A percentile compares a stretch with the other conserved stretches of the same genome.
Conservation (phyloP, 2,113 vertebrate genomes). For the Sialia sialis region DNA sequence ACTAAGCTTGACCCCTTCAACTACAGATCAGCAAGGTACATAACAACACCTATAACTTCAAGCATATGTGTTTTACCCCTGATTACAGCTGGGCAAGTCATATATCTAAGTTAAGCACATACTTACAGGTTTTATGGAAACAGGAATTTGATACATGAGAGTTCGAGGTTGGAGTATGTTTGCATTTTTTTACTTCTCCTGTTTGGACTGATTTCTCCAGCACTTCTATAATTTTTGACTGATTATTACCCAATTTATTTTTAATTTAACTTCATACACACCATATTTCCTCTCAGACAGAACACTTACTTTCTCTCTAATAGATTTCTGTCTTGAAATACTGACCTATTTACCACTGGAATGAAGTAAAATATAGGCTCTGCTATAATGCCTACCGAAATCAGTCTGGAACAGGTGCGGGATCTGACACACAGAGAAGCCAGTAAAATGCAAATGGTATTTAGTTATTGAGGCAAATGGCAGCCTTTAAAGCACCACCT, state of each 20-base stretch:
- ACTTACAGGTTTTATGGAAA: background rate
- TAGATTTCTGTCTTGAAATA: conserved; percentile 31
- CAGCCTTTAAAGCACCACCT: conserved; percentile 54
- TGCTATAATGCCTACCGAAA: conserved; percentile 10
- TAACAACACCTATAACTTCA: background rate
- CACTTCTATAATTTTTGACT: conserved; percentile 3
- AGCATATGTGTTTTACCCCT: background rate
- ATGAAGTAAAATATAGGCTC: conserved; percentile 27
- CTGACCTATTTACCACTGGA: conserved; percentile 16
- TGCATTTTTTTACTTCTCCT: background rate
- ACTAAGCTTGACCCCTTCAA: background rate
- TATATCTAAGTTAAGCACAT: background rate
- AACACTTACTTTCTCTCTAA: conserved; percentile 5
- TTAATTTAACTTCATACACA: conserved; percentile 23
- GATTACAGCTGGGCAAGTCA: background rate
- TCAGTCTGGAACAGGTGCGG: background rate
- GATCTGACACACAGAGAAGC: conserved; percentile 38
- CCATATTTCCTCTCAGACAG: conserved; percentile 21
- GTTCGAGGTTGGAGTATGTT: background rate
- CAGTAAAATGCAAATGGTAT: conserved; percentile 53
- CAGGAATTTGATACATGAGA: background rate
- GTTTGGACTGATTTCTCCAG: conserved; percentile 3
- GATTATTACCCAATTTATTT: conserved; percentile 39
- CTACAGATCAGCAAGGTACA: background rate
- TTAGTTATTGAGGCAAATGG: conserved; percentile 46